Conservation (phyloP, 2,888 invertebrate species). For the Drosophila acutilabella region DNA sequence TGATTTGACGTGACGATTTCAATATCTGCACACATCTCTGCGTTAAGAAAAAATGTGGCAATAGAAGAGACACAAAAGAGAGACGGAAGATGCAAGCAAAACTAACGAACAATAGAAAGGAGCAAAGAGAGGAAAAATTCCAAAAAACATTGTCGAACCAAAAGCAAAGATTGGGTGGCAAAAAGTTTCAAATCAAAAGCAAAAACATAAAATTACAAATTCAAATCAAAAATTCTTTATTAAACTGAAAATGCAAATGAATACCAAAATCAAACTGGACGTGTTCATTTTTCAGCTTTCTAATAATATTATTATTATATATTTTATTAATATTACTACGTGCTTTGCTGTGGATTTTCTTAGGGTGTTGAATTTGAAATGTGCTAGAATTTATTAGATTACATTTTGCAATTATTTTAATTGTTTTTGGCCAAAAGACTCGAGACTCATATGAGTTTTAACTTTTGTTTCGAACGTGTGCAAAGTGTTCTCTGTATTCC, state of each 20-base stretch:
- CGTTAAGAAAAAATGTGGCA: conserved; percentile 86
- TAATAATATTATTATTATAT: background rate
- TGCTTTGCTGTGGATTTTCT: conserved; percentile 41
- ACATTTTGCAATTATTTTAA: conserved; percentile 64
- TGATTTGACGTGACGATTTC: conserved; percentile 94
- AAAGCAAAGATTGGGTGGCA: conserved; percentile 23
- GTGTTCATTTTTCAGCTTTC: background rate
- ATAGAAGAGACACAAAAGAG: conserved; percentile 85
- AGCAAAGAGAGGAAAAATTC: conserved; percentile 54
- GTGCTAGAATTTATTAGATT: conserved; percentile 22
- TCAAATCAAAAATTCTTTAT: background rate
- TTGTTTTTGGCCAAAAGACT: conserved; percentile 53
- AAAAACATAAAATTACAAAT: background rate
- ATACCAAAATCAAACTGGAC: conserved; percentile 7
- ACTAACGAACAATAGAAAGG: conserved; percentile 64
- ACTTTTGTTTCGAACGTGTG: conserved; percentile 33
- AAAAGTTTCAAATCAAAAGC: conserved; percentile 1
- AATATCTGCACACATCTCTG: conserved; percentile 90
- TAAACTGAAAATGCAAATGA: conserved; percentile 5
- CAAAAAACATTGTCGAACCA: conserved; percentile 47
- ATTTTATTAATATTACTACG: conserved; percentile 4
- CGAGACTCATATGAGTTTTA: conserved; percentile 16
- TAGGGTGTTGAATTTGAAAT: conserved; percentile 3
- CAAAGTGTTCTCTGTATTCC: conserved; percentile 17
- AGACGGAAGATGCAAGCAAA: conserved; percentile 80